Conservation (phyloP, 1,140 invertebrate genomes). For the Ladona fulva region DNA sequence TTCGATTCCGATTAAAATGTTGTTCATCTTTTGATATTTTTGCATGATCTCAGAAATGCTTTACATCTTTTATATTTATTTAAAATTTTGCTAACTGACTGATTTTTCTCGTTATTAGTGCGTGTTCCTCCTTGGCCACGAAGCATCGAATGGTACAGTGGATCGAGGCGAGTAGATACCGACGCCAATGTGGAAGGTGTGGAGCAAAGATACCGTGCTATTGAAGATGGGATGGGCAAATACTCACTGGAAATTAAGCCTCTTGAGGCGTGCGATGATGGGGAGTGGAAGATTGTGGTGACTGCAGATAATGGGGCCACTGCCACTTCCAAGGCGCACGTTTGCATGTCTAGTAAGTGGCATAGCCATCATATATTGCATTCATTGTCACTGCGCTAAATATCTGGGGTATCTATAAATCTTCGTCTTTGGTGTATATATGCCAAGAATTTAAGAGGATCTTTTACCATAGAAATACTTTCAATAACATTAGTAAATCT, state of each 20-base stretch:
- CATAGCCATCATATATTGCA: neutral
- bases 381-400: neutral
- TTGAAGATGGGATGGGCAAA: constrained; percentile 69
- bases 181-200: constrained; percentile 30
- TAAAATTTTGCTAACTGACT: too few relatives aligned
- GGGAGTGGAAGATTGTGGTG: constrained; percentile 81
- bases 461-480: too few relatives aligned
- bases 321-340: constrained; percentile 41
- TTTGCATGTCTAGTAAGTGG: constrained; percentile 43
- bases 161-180: constrained; percentile 59
- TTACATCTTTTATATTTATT: too few relatives aligned
- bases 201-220: constrained; percentile 50
- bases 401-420: too few relatives aligned
- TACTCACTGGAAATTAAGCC: constrained; percentile 63
- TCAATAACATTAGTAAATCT: too few relatives aligned
- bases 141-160: constrained; percentile 73
- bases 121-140: constrained; percentile 73
- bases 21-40: too few relatives aligned
- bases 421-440: too few relatives aligned
- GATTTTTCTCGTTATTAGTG: too few relatives aligned
- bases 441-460: too few relatives aligned
- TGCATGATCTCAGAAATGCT: too few relatives aligned
- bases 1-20: too few relatives aligned
- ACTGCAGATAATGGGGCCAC: constrained; percentile 59
- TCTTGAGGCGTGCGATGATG: constrained; percentile 67